Conservation (phyloP, 2,797 vertebrate genomes). For the Myotis vivesi region DNA sequence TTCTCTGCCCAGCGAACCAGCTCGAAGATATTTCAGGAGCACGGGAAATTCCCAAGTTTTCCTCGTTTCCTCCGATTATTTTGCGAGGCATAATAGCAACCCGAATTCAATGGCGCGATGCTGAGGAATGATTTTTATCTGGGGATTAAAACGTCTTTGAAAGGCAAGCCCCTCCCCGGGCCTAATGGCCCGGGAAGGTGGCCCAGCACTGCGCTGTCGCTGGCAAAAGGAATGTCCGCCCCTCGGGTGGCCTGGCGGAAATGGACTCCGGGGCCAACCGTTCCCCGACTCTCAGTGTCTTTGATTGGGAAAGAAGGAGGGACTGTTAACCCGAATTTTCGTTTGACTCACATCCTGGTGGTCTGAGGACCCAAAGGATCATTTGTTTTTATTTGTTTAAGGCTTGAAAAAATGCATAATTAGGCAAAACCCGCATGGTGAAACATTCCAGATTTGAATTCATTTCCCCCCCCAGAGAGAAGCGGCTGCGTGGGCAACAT, state of each 20-base stretch:
- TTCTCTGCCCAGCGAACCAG: not conserved
- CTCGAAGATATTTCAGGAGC: slow-evolving; percentile 76
- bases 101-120: slow-evolving; percentile 72
- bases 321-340: slow-evolving; percentile 28
- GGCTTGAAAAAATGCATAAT: not conserved
- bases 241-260: not conserved
- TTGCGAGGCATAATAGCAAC: slow-evolving; percentile 69
- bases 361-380: not conserved
- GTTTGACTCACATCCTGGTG: slow-evolving; percentile 65
- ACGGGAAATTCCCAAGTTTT: slow-evolving; percentile 81
- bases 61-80: slow-evolving; percentile 80
- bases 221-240: not conserved
- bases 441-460: not conserved
- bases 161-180: slow-evolving; percentile 65
- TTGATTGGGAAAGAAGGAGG: not conserved
- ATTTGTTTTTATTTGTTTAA: not conserved
- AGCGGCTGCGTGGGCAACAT: not conserved
- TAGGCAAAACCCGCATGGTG: slow-evolving; percentile 39
- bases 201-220: not conserved
- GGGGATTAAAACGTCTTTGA: slow-evolving; percentile 68
- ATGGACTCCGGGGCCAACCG: slow-evolving; percentile 24
- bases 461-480: not conserved
- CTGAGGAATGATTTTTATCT: slow-evolving; percentile 77
- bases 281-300: slow-evolving; percentile 2
- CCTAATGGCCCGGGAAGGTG: slow-evolving; percentile 34